These are phyloP conservation scores for Ophiodon elongatus DNA, from an alignment of 2,113 vertebrate genomes.

Conservation along the genomic window DNA sequence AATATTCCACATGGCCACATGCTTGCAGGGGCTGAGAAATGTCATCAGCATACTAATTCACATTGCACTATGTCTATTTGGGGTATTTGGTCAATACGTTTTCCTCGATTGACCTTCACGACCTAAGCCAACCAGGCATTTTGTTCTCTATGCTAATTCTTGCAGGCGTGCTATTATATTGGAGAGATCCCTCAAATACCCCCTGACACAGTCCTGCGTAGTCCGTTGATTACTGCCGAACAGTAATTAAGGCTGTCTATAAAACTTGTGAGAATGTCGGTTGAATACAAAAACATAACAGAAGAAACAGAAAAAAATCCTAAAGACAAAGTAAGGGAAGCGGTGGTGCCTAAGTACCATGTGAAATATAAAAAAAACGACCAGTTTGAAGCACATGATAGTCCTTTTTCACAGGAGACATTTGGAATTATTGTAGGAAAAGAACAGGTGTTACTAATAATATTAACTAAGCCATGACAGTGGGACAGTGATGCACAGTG, in stretches of 20 bases:
- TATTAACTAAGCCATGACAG: not conserved
- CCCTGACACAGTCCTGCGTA: not conserved
- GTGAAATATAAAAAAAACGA: not conserved
- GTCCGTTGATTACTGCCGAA: not conserved
- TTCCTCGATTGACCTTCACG: conserved; percentile 60
- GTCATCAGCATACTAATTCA: conserved; percentile 63
- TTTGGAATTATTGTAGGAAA: not conserved
- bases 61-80: conserved; percentile 21
- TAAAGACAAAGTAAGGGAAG: not conserved
- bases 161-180: not conserved
- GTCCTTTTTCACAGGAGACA: not conserved
- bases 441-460: not conserved
- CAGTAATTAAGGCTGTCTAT: conserved; percentile 6
- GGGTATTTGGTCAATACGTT: conserved; percentile 37
- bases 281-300: not conserved
- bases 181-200: conserved; percentile 9
- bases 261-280: not conserved
- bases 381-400: not conserved
- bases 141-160: conserved; percentile 24
- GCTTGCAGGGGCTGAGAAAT: conserved; percentile 44
- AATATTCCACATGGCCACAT: conserved; percentile 49
- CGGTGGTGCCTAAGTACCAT: not conserved
- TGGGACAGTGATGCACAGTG: not conserved
- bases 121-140: not conserved
- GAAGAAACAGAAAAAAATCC: not conserved